Conservation (phyloP, 2,113 vertebrate species). For the Bujurquina vittata region DNA sequence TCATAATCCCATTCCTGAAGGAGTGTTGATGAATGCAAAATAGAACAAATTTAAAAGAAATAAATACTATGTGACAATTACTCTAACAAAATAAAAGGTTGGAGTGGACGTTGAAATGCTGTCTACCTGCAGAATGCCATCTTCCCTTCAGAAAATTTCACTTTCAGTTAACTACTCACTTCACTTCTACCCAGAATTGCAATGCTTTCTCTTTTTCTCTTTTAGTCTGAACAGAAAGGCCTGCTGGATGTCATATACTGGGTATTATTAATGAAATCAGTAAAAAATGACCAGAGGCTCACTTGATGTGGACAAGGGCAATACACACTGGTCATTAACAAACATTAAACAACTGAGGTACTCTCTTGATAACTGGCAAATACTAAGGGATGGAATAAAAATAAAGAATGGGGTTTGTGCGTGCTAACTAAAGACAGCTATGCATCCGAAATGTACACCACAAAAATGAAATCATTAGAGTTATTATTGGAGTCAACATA, state of each 20-base stretch:
- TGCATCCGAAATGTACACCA: slow-evolving; percentile 8
- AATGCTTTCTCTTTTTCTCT: background rate
- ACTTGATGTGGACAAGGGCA: slow-evolving; percentile 11
- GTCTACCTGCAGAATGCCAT: background rate
- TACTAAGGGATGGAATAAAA: background rate
- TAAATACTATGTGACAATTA: slow-evolving; percentile 11
- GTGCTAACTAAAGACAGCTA: background rate
- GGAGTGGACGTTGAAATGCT: slow-evolving; percentile 22
- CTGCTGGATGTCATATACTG: background rate
- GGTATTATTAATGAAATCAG: background rate
- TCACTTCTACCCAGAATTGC: background rate
- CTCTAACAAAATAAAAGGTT: background rate
- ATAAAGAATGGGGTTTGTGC: background rate
- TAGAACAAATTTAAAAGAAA: slow-evolving; percentile 1
- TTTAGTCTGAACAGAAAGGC: background rate
- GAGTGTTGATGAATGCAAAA: slow-evolving; percentile 32
- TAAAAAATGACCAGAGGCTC: background rate
- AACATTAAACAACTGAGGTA: background rate
- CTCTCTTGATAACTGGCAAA: background rate
- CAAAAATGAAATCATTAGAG: background rate
- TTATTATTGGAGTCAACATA: background rate
- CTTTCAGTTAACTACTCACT: background rate
- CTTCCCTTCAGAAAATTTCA: slow-evolving; percentile 18
- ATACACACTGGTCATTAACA: background rate
- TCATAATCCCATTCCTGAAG: background rate